Conservation (phyloP, 2,797 vertebrate species). For the Morus bassanus region DNA sequence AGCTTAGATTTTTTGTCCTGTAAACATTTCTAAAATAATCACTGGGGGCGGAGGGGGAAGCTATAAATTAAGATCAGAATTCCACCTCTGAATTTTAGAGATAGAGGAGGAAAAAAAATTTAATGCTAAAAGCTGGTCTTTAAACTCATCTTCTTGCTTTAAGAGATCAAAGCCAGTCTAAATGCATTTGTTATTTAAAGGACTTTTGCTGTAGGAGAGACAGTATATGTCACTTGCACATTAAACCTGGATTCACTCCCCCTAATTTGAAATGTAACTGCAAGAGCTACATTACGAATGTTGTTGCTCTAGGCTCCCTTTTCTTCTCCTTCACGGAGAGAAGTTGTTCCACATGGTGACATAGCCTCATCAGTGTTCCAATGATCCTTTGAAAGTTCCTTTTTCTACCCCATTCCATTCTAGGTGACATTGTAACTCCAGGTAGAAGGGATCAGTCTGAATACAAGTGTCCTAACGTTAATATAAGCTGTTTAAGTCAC, state of each 20-base stretch:
- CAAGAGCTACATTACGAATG: neutral
- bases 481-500: neutral
- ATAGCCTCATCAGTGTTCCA: neutral
- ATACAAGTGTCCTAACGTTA: neutral
- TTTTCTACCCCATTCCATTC: neutral
- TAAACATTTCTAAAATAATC: neutral
- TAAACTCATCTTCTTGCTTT: neutral
- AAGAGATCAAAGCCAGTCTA: neutral
- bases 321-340: neutral
- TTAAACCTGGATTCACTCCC: neutral
- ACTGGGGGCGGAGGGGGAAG: neutral
- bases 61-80: neutral
- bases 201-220: neutral
- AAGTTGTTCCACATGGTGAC: neutral
- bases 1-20: neutral
- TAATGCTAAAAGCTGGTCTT: neutral
- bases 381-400: neutral
- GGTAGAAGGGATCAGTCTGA: neutral
- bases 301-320: neutral
- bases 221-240: neutral
- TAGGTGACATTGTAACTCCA: neutral
- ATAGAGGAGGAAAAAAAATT: neutral
- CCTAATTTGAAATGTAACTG: neutral
- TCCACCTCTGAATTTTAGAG: neutral
- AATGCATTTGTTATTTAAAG: constrained; percentile 13